Percentiles rank a stretch among this genome's conserved stretches.
These are phyloP conservation scores for Rhamnusium bicolor DNA, from an alignment of 2,888 invertebrate species.

Conservation along the genomic window DNA sequence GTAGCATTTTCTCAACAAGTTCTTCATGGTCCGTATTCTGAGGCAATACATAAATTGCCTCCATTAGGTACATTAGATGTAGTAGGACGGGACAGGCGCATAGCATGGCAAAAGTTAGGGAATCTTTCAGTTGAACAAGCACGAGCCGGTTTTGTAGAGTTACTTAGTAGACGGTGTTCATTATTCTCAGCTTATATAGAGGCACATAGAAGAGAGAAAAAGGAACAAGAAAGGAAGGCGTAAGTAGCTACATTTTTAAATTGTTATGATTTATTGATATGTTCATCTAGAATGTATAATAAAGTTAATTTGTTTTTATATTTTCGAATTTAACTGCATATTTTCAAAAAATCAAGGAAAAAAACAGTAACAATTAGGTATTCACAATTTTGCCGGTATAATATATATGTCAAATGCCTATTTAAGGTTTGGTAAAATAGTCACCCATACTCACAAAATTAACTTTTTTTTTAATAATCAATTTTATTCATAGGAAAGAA, in stretches of 20 bases:
- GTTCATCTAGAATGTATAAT: no score
- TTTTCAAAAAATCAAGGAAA: no score
- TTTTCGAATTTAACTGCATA: no score
- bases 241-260: constrained; percentile 64
- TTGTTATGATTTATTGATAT: no score
- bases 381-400: no score
- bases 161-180: constrained; percentile 90
- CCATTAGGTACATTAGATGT: constrained; percentile 95
- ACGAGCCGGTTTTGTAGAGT: constrained; percentile 92
- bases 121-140: constrained; percentile 89
- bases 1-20: constrained; percentile 96
- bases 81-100: constrained; percentile 91
- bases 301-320: no score
- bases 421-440: not conserved
- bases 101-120: constrained; percentile 95
- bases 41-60: constrained; percentile 78
- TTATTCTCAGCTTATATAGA: constrained; percentile 92
- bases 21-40: constrained; percentile 85
- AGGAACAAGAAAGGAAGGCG: constrained; percentile 81
- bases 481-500: constrained; percentile 68
- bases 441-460: not conserved
- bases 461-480: not conserved
- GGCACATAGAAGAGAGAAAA: constrained; percentile 90
- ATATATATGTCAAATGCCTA: no score
- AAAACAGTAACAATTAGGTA: no score